These are phyloP conservation scores for Aphyosemion australe DNA, from an alignment of 2,113 vertebrate species.

Conservation along the genomic window DNA sequence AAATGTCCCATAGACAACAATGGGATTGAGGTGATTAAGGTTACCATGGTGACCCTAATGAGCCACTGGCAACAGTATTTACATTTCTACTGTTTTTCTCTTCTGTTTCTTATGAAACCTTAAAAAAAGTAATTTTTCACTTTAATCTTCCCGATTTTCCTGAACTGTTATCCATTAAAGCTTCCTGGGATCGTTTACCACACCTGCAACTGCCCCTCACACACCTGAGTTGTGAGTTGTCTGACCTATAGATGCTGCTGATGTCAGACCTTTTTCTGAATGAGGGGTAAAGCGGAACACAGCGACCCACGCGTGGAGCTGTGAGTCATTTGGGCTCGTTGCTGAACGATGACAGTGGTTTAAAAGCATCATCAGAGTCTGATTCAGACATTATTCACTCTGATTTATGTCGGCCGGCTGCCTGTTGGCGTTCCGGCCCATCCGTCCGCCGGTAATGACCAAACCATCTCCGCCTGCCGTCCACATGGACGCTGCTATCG, in stretches of 20 bases:
- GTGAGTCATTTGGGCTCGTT: neutral
- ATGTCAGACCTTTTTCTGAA: neutral
- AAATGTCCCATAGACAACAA: too few relatives aligned
- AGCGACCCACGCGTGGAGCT: neutral
- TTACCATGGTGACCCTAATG: too few relatives aligned
- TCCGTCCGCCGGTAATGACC: slow-evolving; percentile 9
- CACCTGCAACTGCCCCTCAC: too few relatives aligned
- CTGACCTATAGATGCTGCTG: neutral
- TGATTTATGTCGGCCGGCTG: slow-evolving; percentile 36
- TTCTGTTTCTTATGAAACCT: too few relatives aligned
- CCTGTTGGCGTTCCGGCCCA: neutral
- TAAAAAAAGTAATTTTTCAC: too few relatives aligned
- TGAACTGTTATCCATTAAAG: too few relatives aligned
- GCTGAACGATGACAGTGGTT: slow-evolving; percentile 9
- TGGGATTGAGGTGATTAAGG: too few relatives aligned
- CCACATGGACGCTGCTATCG: slow-evolving; percentile 5
- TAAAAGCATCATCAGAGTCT: slow-evolving; percentile 25
- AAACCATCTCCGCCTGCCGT: slow-evolving; percentile 26
- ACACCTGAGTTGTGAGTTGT: too few relatives aligned
- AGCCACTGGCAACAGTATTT: too few relatives aligned
- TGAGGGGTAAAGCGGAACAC: neutral
- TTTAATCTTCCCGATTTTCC: too few relatives aligned
- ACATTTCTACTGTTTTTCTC: too few relatives aligned
- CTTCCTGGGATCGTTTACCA: too few relatives aligned
- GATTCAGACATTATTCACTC: slow-evolving; percentile 44